Base-by-base conservation (phyloP, 1,140 invertebrate species). In the Cyclargus thomasi region DNA sequence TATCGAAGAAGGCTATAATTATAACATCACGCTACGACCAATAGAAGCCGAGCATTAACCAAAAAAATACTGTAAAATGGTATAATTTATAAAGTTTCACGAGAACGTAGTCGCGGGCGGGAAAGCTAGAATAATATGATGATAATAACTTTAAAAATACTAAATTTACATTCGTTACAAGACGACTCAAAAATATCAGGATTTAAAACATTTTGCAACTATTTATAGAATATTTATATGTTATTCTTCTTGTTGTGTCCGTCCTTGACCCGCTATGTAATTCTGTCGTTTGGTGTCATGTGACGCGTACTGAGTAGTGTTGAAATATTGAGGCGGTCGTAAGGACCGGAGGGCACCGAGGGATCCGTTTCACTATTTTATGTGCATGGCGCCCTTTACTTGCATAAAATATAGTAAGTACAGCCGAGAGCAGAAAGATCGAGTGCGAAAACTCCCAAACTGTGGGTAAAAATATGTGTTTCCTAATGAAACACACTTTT, bases 291-390 rank as follows among this genome's bases (percentile, higher is more conserved):
- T 7, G 14, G 39, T 47, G 39, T 2, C 5, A 47, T 47, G 39
- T 47, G 10, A 16, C 8, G 10, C 39, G 14, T 11, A 16, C 39
- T 47, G 39, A 47, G 39, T 47, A 47, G 10, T 47, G 39, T 11
- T 47, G 39, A 47, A 47, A 47, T 47, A 47, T 47, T 47, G 39
- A 47, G 39, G 39, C 39, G 39, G 39, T 47, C 39, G 39, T 47
- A 47, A 47, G 39, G 39, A 47, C 39, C 39, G 11, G 39, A 47
- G 39, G 11, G 10, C 39, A 16, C 39, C 14, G 14, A 16, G 39
- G 39, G 39, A 47, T 47, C 39, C 39, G 10, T 47, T 29, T 47
- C 39, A 47, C 39, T 47, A 47, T 47, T 47, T 47, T 47, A 47
- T 47, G 39, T 47, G 11, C 39, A 47, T 47, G 39, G 14, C 39